Evolutionary conservation across 2,797 vertebrate genomes (phyloP).

Genomic region (Enteromius paludinosus): DNA sequence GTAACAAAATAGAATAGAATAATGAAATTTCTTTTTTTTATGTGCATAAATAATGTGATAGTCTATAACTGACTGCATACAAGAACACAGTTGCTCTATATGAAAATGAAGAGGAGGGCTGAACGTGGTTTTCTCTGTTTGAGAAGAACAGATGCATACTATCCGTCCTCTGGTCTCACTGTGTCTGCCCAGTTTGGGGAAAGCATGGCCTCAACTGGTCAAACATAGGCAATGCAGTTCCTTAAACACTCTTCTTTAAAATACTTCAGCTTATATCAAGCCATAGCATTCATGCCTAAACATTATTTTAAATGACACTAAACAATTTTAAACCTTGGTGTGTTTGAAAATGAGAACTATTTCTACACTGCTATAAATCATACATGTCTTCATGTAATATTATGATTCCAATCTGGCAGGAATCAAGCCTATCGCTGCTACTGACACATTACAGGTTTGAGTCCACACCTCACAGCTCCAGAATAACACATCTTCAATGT

Average conservation of each 20-base stretch:
- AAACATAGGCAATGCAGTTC: conserved; percentile 78
- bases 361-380: background rate
- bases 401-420: background rate
- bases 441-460: conserved; percentile 11
- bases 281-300: background rate
- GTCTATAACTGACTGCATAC: background rate
- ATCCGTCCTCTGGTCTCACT: conserved; percentile 19
- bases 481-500: conserved; percentile 43
- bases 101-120: conserved; percentile 13
- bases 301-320: background rate
- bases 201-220: conserved; percentile 86
- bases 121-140: background rate
- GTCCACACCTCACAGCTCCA: conserved; percentile 36
- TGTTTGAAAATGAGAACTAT: background rate
- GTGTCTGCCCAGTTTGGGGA: conserved; percentile 75
- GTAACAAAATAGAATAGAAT: background rate
- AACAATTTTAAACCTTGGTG: background rate
- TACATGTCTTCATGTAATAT: background rate
- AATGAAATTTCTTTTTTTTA: background rate
- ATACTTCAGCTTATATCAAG: background rate
- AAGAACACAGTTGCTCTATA: background rate
- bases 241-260: conserved; percentile 33
- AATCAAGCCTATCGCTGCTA: background rate
- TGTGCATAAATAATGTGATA: background rate
- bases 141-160: background rate